Conservation (phyloP, 2,113 vertebrate genomes). For the Empidonax traillii region DNA sequence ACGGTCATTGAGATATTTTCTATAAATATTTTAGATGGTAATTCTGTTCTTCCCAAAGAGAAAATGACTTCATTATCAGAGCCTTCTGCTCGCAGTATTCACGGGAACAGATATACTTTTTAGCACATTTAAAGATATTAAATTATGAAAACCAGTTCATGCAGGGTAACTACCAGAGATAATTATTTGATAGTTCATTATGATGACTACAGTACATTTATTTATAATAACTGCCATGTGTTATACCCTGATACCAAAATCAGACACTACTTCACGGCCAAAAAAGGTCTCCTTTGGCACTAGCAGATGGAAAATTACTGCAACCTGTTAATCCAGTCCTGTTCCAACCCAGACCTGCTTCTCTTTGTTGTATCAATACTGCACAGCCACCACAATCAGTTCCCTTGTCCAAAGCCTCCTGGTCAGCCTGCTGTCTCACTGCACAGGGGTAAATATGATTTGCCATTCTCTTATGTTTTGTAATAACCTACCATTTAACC, state of each 20-base stretch:
- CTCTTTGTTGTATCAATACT: neutral
- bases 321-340: neutral
- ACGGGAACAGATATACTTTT: neutral
- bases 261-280: neutral
- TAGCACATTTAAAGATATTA: slow-evolving; percentile 17
- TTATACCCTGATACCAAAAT: neutral
- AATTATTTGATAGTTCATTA: slow-evolving; percentile 39
- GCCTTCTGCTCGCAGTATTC: neutral
- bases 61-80: slow-evolving; percentile 33
- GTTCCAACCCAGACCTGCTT: neutral
- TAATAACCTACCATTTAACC: neutral
- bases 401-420: neutral
- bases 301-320: neutral
- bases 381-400: neutral
- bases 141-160: slow-evolving; percentile 26
- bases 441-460: neutral
- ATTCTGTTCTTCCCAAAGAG: neutral
- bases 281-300: neutral
- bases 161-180: neutral
- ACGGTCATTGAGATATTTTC: neutral
- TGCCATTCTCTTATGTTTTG: neutral
- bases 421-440: neutral
- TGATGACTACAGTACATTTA: neutral
- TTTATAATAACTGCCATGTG: neutral
- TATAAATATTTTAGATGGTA: slow-evolving; percentile 13